Conservation (phyloP, 2,797 vertebrate genomes). For the Coluber constrictor region DNA sequence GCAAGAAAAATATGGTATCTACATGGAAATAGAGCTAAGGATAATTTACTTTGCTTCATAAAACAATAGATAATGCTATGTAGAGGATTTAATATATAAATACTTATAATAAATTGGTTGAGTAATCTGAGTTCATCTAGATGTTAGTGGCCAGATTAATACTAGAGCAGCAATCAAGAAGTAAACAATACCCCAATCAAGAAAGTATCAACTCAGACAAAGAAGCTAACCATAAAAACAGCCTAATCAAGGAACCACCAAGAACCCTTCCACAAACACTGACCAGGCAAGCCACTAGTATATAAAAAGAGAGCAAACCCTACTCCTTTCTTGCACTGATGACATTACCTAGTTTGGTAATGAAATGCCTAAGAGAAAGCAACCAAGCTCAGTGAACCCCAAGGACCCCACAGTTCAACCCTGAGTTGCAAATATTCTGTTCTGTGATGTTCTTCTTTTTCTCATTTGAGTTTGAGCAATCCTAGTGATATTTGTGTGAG, state of each 20-base stretch:
- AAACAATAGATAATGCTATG: neutral
- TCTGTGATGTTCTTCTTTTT: neutral
- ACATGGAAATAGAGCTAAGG: neutral
- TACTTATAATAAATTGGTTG: neutral
- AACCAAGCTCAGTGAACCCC: neutral
- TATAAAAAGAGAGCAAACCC: neutral
- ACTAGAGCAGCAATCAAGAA: neutral
- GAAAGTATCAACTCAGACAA: neutral
- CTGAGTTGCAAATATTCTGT: neutral
- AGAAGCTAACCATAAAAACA: neutral
- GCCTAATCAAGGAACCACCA: neutral
- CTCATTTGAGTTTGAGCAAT: neutral
- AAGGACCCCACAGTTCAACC: neutral
- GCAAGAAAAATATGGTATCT: neutral
- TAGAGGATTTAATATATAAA: neutral
- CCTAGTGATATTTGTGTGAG: neutral
- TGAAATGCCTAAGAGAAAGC: neutral
- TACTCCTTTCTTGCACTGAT: neutral
- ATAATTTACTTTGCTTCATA: neutral
- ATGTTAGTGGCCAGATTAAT: neutral
- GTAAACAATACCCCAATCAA: neutral
- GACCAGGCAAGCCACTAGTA: neutral
- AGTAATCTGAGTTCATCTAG: neutral
- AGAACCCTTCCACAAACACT: neutral
- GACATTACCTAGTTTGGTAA: neutral